Percentiles rank a stretch among this genome's conserved stretches.
These are phyloP conservation scores for Ephydatia muelleri DNA, from an alignment of 37 sponge, comb jelly and placozoan genomes.

Conservation along the genomic window DNA sequence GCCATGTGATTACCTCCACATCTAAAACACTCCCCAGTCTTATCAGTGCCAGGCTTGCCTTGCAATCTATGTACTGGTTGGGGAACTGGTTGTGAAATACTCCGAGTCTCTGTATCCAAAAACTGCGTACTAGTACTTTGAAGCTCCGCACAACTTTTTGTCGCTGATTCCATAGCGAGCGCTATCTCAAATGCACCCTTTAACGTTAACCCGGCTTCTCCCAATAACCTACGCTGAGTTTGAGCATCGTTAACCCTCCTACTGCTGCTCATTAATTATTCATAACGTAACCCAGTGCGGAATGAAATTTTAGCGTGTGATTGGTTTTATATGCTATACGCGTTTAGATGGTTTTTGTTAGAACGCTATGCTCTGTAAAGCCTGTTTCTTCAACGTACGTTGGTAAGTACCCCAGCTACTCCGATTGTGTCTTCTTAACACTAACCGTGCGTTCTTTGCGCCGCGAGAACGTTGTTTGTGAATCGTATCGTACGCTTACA, in stretches of 20 bases:
- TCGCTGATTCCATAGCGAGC: conserved; percentile 18
- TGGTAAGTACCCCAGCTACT: too few relatives aligned
- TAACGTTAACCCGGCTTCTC: conserved; percentile 20
- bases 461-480: too few relatives aligned
- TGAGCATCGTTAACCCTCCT: conserved; percentile 11
- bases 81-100: neutral
- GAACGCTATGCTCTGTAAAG: too few relatives aligned
- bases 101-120: neutral
- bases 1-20: conserved; percentile 28
- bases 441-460: too few relatives aligned
- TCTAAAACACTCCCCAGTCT: neutral
- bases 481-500: too few relatives aligned
- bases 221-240: conserved; percentile 18
- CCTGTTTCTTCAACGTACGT: too few relatives aligned
- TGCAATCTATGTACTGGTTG: neutral
- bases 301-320: too few relatives aligned
- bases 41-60: neutral
- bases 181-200: conserved; percentile 6
- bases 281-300: too few relatives aligned
- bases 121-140: neutral
- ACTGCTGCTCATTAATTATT: too few relatives aligned
- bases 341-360: too few relatives aligned
- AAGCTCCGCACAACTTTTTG: conserved; percentile 2
- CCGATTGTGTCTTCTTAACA: too few relatives aligned
- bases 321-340: too few relatives aligned